Evolutionary conservation across 2,888 invertebrate species (phyloP).

Genomic region (Sarcophaga rosellei): DNA sequence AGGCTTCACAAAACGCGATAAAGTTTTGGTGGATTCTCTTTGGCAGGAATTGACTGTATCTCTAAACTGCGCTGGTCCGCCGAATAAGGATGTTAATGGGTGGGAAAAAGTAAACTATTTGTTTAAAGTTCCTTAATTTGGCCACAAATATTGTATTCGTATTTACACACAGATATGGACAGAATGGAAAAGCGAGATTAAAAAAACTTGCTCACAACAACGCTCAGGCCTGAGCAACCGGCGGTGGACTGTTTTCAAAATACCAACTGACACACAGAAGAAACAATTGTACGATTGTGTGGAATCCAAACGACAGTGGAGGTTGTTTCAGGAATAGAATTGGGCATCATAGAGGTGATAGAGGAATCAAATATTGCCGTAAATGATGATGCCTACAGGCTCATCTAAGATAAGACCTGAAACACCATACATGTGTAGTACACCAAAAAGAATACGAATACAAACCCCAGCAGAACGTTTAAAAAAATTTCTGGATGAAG

Average conservation of each 20-base stretch:
- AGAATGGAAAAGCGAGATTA: constrained; percentile 51
- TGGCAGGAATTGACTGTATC: constrained; percentile 44
- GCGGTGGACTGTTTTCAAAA: not conserved
- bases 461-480: not conserved
- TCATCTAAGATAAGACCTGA: not conserved
- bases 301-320: not conserved
- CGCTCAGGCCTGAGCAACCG: constrained; percentile 10
- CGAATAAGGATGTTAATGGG: not conserved
- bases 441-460: not conserved
- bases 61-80: constrained; percentile 38
- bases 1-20: constrained; percentile 46
- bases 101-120: constrained; percentile 34
- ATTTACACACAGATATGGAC: constrained; percentile 24
- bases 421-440: not conserved
- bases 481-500: constrained; percentile 5
- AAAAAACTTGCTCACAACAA: constrained; percentile 37
- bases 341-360: not conserved
- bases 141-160: not conserved
- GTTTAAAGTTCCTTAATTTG: too few relatives aligned
- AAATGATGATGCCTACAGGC: not conserved
- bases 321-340: not conserved
- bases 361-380: not conserved
- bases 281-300: not conserved
- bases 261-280: not conserved
- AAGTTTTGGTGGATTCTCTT: constrained; percentile 27